A percentile compares a stretch with the other conserved stretches of the same genome.
Evolutionary conservation across 1,140 invertebrate species (phyloP).

Genomic region (Lepidurus couesii): DNA sequence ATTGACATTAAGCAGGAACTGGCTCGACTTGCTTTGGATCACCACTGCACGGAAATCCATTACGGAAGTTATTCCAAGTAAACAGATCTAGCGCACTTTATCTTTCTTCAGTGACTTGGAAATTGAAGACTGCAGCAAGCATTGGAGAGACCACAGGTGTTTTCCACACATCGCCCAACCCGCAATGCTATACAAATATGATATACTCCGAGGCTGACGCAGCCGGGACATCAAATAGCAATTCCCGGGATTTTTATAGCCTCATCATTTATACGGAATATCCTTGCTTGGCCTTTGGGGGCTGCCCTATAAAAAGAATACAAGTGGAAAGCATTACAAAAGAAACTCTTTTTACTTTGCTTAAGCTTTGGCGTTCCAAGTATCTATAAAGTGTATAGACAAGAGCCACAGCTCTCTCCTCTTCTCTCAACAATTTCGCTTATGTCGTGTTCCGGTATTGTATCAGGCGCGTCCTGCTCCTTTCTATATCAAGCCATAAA

Average conservation of each 20-base stretch:
- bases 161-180: background rate
- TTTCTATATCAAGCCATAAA: conserved; percentile 1
- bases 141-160: background rate
- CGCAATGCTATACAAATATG: background rate
- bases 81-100: background rate
- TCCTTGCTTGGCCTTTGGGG: background rate
- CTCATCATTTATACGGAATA: background rate
- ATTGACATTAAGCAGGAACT: background rate
- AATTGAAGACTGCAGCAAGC: background rate
- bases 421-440: background rate
- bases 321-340: background rate
- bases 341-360: background rate
- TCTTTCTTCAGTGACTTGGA: background rate
- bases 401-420: background rate
- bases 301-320: background rate
- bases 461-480: background rate
- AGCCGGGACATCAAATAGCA: background rate
- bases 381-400: conserved; percentile 6
- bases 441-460: background rate
- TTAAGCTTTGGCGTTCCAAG: background rate
- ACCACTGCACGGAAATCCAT: background rate
- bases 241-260: background rate
- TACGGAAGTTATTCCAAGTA: background rate
- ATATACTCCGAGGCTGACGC: conserved; percentile 1
- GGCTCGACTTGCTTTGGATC: background rate